Evolutionary conservation across 2,888 invertebrate species (phyloP).

Genomic region (Brassicogethes aeneus): DNA sequence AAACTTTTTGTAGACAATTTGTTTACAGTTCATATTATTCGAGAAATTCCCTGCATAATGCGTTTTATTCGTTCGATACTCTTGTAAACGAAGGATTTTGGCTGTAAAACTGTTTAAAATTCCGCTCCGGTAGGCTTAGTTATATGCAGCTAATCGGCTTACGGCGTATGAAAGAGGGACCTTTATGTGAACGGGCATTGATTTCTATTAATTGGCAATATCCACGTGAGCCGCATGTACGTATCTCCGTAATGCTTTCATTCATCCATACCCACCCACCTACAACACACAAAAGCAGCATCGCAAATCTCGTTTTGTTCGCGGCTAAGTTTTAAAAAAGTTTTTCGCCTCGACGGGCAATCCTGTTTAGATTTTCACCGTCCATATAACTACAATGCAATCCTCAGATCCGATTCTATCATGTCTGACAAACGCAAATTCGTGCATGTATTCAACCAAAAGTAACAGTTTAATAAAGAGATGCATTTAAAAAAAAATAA

Average conservation of each 20-base stretch:
- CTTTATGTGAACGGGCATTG: constrained; percentile 7
- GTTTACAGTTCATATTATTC: neutral
- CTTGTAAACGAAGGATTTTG: neutral
- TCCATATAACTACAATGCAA: too few species aligned
- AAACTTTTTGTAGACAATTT: too few species aligned
- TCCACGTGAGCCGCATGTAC: neutral
- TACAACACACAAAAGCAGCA: too few species aligned
- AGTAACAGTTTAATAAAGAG: too few species aligned
- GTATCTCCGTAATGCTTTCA: neutral
- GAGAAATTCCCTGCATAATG: neutral
- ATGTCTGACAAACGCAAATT: too few species aligned
- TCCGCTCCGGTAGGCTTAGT: neutral
- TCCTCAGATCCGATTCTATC: too few species aligned
- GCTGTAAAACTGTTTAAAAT: neutral
- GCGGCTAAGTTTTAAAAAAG: neutral
- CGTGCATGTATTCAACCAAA: too few species aligned
- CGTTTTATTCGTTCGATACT: neutral
- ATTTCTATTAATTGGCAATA: constrained; percentile 9
- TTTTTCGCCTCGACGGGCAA: too few species aligned
- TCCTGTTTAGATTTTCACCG: too few species aligned
- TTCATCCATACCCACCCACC: neutral
- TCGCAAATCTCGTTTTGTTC: too few species aligned
- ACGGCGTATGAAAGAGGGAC: neutral
- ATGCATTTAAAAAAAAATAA: too few species aligned
- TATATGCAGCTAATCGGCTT: neutral